Base-by-base conservation (phyloP, 2,888 invertebrate species). In the Lampropteryx suffumata region DNA sequence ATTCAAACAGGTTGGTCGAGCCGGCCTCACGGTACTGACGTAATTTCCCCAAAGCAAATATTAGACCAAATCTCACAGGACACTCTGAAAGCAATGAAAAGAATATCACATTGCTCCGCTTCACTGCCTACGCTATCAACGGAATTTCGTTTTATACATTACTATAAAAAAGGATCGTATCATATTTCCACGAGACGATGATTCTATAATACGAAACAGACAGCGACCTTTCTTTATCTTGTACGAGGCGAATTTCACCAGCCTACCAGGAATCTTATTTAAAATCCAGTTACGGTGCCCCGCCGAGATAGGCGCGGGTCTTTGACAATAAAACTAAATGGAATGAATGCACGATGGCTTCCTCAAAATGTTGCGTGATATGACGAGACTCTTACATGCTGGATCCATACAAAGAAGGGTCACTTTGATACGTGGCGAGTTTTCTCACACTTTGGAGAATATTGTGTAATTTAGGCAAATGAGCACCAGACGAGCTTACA, bases 281-380 rank as follows among this genome's bases (percentile, higher is more conserved):
- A 89, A 89, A 90, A 89, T 90, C 89, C 87, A 76, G 88, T 90
- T 88, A 88, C 79, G 79, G 80, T 71, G 75, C 71, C 72, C 71
- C 71, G 76, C 62, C 73, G 81, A 87, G 89, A 90, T 89, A 89
- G 87, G 89, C 87, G 80, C 84, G 85, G 88, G 84, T 76, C 84
- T 82, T 76, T 71, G 80, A 87, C 88, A 89, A 88, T 90, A 90
- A 88, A 90, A 90, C 89, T 86, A 89, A 90, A 89, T 90, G 87
- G 87, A 90, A 90, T 84, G 88, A 88, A 89, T 88, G 85, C 77
- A 78, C 79, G 85, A 85, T 82, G 81, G 82, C 80, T 82, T 84
- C 82, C 83, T 82, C 79, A 79, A 79, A 77, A 77, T 73, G 77
- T 67, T 56, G 76, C 78, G 65, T 73, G 83, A 84, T 86, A 88